phyloP scores from a whole-genome alignment of 2,113 vertebrate species.

The Sinocyclocheilus grahami region DNA sequence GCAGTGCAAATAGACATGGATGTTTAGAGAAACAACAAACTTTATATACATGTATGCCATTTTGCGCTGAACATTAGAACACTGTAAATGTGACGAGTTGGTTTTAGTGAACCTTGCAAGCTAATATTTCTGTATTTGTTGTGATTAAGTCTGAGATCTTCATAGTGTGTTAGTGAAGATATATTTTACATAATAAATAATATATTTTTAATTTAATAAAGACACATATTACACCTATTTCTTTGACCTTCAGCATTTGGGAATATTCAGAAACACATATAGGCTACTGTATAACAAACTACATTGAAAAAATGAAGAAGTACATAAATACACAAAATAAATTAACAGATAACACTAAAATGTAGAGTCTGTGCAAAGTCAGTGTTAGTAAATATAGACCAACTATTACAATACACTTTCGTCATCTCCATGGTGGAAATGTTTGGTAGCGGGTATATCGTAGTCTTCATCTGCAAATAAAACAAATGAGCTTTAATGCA shows the following conservation, averaged over 20 bases:
- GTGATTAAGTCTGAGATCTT: background rate
- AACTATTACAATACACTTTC: too few species aligned
- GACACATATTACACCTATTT: background rate
- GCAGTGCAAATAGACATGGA: background rate
- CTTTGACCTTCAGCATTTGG: background rate
- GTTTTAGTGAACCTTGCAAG: background rate
- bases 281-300: background rate
- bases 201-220: background rate
- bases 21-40: background rate
- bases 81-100: background rate
- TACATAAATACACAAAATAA: too few species aligned
- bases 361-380: too few species aligned
- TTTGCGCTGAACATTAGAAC: background rate
- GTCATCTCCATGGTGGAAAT: too few species aligned
- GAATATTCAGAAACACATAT: background rate
- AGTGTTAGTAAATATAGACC: too few species aligned
- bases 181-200: background rate
- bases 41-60: background rate
- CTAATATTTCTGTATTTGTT: background rate
- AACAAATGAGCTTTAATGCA: background rate
- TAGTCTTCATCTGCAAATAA: background rate
- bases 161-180: background rate
- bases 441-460: too few species aligned
- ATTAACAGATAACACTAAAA: too few species aligned
- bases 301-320: background rate